Conservation (phyloP, 2,797 vertebrate genomes). For the Oophaga sylvatica region DNA sequence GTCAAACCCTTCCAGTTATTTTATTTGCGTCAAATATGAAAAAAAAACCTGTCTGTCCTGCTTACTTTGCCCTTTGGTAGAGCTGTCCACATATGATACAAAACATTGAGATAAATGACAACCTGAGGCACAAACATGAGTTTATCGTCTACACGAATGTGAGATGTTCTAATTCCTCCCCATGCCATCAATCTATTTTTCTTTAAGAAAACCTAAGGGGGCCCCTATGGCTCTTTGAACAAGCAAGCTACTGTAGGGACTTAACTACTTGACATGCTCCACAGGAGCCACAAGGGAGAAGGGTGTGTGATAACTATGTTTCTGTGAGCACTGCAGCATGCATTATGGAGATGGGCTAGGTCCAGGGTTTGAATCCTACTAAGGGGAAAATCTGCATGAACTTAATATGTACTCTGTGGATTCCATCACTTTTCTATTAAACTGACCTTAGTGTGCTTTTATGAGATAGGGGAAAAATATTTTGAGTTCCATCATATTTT, state of each 20-base stretch:
- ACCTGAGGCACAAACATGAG: not conserved
- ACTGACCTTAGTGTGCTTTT: too few relatives aligned
- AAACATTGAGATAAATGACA: not conserved
- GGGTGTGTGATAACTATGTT: not conserved
- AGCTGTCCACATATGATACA: not conserved
- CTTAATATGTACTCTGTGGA: too few relatives aligned
- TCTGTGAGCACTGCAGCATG: not conserved
- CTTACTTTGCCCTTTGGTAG: not conserved
- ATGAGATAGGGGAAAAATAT: too few relatives aligned
- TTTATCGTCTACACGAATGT: not conserved
- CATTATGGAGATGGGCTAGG: not conserved
- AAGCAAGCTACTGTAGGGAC: not conserved
- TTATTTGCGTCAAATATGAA: not conserved
- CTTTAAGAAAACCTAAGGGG: not conserved
- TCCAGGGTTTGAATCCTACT: too few relatives aligned
- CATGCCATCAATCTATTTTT: not conserved
- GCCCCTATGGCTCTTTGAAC: not conserved
- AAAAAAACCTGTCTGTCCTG: slow-evolving; percentile 1
- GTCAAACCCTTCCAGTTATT: not conserved
- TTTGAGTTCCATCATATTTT: too few relatives aligned
- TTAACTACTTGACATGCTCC: not conserved
- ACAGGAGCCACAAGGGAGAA: not conserved
- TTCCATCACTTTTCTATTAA: too few relatives aligned
- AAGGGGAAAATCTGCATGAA: too few relatives aligned
- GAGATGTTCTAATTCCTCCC: not conserved